phyloP scores from a whole-genome alignment of 2,113 vertebrate species.

The Piprites chloris region DNA sequence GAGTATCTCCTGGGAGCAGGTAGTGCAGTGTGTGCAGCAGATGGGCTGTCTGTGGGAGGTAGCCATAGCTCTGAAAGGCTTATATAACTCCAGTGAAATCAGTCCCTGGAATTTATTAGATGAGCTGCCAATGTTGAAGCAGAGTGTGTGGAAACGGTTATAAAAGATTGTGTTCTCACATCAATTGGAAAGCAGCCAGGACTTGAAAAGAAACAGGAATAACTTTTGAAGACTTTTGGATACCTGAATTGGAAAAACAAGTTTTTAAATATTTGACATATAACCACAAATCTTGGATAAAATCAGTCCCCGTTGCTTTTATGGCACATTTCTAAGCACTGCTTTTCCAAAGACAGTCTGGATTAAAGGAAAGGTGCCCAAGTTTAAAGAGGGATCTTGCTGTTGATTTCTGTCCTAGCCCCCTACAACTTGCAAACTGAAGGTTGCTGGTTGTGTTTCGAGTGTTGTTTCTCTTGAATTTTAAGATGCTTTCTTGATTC shows the following conservation, averaged over 20 bases:
- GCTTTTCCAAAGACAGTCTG: not conserved
- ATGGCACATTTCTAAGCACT: not conserved
- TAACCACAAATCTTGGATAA: not conserved
- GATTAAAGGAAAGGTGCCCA: not conserved
- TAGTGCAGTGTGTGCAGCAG: not conserved
- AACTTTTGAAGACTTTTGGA: not conserved
- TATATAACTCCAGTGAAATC: not conserved
- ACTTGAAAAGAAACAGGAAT: not conserved
- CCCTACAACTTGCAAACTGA: not conserved
- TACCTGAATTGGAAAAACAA: not conserved
- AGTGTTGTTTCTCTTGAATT: not conserved
- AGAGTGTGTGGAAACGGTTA: not conserved
- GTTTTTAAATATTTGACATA: not conserved
- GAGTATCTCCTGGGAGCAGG: conserved; percentile 59
- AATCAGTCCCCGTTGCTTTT: not conserved
- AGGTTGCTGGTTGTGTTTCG: not conserved
- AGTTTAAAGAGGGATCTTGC: not conserved
- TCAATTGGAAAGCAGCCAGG: not conserved
- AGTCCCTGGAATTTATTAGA: not conserved
- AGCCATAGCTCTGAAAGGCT: not conserved
- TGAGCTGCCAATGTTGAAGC: not conserved
- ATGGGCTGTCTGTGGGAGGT: not conserved
- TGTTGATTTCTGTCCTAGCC: not conserved
- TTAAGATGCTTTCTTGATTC: not conserved
- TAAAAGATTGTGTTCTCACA: not conserved